phyloP scores from a whole-genome alignment of 2,888 invertebrate species.

The Masnerella sp. region DNA sequence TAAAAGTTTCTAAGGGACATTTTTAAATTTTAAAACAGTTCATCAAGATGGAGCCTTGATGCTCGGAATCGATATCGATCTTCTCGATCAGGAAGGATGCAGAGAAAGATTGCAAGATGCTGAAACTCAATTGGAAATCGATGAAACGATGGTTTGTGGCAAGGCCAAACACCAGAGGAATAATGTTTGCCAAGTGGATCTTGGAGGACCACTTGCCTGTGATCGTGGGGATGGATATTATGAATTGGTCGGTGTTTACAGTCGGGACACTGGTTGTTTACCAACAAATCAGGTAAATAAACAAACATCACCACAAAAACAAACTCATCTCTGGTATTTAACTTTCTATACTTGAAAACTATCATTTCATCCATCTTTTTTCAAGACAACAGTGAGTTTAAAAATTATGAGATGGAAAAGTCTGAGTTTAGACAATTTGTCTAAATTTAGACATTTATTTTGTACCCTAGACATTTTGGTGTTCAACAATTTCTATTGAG shows the following conservation, averaged over 20 bases:
- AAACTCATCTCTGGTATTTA: too few species aligned
- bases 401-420: too few species aligned
- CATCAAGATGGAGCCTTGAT: constrained; percentile 86
- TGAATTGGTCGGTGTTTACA: constrained; percentile 86
- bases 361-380: too few species aligned
- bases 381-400: too few species aligned
- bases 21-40: constrained; percentile 79
- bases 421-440: too few species aligned
- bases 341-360: too few species aligned
- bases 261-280: constrained; percentile 85
- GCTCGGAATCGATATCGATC: constrained; percentile 85
- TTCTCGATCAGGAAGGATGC: constrained; percentile 82
- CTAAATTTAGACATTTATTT: too few species aligned
- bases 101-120: constrained; percentile 79
- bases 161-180: constrained; percentile 81
- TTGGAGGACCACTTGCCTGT: constrained; percentile 90
- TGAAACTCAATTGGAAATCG: constrained; percentile 80
- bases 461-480: too few species aligned
- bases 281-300: constrained; percentile 76
- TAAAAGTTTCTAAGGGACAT: neutral
- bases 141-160: constrained; percentile 85
- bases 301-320: too few species aligned
- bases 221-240: constrained; percentile 84
- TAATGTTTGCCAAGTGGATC: constrained; percentile 89
- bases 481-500: too few species aligned